These are phyloP conservation scores for Herminia tarsipennalis DNA, from an alignment of 2,888 invertebrate genomes.

Conservation along the genomic window DNA sequence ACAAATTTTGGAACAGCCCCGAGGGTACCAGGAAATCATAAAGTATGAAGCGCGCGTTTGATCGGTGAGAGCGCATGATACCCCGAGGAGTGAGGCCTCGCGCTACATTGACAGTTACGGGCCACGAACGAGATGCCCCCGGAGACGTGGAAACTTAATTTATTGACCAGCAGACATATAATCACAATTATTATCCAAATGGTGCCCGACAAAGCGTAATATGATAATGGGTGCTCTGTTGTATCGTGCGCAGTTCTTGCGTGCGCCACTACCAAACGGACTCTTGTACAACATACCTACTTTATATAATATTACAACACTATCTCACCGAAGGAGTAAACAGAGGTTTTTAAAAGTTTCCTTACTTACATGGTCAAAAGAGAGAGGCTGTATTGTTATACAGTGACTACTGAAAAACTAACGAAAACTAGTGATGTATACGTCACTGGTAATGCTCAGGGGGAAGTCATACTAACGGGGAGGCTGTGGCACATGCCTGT, in stretches of 20 bases:
- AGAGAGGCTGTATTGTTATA: too few species aligned
- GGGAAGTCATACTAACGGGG: neutral
- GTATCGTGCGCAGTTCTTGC: neutral
- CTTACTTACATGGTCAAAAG: too few species aligned
- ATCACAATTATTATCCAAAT: constrained; percentile 23
- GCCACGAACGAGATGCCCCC: neutral
- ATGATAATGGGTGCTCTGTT: constrained; percentile 12
- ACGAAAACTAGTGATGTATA: too few species aligned
- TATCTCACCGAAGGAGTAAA: too few species aligned
- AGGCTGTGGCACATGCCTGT: neutral
- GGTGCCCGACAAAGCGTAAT: constrained; percentile 13
- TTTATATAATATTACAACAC: too few species aligned
- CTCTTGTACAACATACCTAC: too few species aligned
- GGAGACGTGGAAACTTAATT: constrained; percentile 2
- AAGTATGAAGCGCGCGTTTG: constrained; percentile 21
- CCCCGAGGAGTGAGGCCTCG: constrained; percentile 17
- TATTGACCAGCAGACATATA: constrained; percentile 20
- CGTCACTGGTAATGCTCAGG: too few species aligned
- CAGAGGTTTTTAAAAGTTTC: too few species aligned
- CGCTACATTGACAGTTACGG: constrained; percentile 2
- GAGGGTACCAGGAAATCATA: constrained; percentile 15
- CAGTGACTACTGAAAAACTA: too few species aligned
- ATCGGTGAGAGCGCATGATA: constrained; percentile 34
- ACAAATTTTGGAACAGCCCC: neutral
- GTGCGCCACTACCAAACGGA: too few species aligned